Evolutionary conservation across 2,888 invertebrate species (phyloP), one percentile per base, ranked within the genome.

Genomic region (Nomada fucata): DNA sequence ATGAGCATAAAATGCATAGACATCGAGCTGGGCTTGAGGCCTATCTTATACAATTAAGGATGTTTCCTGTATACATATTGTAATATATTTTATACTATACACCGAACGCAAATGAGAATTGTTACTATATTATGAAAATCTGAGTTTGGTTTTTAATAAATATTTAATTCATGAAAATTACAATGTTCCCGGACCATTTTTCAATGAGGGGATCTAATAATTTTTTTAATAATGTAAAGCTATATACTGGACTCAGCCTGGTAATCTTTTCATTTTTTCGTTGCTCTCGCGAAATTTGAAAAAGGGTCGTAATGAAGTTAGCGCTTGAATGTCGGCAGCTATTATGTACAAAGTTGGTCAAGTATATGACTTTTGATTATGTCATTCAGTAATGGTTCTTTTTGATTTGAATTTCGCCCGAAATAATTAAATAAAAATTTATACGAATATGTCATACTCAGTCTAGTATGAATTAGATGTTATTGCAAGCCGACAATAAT

Each of bases 1-100:
- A 82, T 68, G 81, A 67, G 68, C 65, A 72, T 78, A 63, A 73
- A 71, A 71, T 70, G 72, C 80, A 85, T 88, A 83, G 78, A 89
- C 84, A 87, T 90, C 88, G 87, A 90, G 89, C 88, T 91, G 87
- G 88, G 91, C 91, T 88, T 91, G 87, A 86, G 86, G 90, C 89
- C 90, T 90, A 88, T 80, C 77, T 86, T 85, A 82, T 79, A 88
- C 80, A 85, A 82, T 84, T 75, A 84, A 85, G 82, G 65, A 84
- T 79, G 80, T 88, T 87, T 84, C 82, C 85, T 85, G 75, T 88
- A 90, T 90, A 91, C 81, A 92, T 91, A 92, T 91, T 92, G 92
- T 92, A 92, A 92, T 92, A 92, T 92, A 92, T 92, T 92, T 92
- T 92, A 90, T 92, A 91, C 91, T 86, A 85, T 85, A 88, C 86